phyloP scores from a whole-genome alignment of 2,888 invertebrate species.

The Aricia artaxerxes region DNA sequence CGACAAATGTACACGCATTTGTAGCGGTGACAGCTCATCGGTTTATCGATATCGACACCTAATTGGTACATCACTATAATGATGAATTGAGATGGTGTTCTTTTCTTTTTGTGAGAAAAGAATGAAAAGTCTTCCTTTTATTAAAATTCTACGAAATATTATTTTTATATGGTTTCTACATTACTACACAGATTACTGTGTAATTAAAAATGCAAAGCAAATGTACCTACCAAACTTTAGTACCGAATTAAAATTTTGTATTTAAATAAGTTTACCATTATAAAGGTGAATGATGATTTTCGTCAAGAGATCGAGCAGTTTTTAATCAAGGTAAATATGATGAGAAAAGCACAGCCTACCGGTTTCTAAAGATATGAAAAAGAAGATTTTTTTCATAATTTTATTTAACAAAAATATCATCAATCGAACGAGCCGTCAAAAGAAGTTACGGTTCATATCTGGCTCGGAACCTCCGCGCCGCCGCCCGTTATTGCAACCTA shows the following conservation, averaged over 20 bases:
- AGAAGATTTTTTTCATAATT: not conserved
- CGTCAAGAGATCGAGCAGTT: not conserved
- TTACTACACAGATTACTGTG: too few species aligned
- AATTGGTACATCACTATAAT: conserved; percentile 10
- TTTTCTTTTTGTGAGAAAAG: not conserved
- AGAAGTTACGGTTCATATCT: conserved; percentile 5
- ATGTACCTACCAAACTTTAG: too few species aligned
- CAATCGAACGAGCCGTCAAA: conserved; percentile 9
- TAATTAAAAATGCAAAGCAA: not conserved
- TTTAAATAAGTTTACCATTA: not conserved
- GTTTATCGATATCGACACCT: conserved; percentile 11
- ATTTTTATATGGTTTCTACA: not conserved
- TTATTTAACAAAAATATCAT: not conserved
- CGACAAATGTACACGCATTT: conserved; percentile 26
- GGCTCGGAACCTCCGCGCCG: not conserved
- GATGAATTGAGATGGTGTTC: not conserved
- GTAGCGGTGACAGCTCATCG: conserved; percentile 19
- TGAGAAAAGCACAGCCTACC: not conserved
- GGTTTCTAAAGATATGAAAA: not conserved
- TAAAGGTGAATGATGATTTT: not conserved
- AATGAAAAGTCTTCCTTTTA: not conserved
- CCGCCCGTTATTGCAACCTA: not conserved
- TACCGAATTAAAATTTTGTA: too few species aligned
- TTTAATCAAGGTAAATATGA: not conserved
- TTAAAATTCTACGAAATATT: too few species aligned